These are phyloP conservation scores for Leptoteleia sp. DNA, from an alignment of 1,140 invertebrate species.

Conservation along the genomic window DNA sequence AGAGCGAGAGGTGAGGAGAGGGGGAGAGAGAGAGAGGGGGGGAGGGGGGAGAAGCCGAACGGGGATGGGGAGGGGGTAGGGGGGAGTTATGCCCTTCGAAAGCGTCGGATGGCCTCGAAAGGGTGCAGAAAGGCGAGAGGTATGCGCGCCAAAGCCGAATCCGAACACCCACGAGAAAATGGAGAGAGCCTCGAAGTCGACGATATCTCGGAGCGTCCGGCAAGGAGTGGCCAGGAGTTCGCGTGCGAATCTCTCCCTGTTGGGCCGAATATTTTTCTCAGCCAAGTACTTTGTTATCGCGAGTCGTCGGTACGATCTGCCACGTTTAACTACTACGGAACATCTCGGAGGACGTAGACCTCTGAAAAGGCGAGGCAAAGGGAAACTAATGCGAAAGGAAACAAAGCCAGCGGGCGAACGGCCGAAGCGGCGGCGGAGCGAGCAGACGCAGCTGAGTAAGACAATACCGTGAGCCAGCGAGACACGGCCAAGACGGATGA, in stretches of 20 bases:
- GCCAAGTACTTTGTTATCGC: conserved; percentile 60
- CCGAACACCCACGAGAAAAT: conserved; percentile 52
- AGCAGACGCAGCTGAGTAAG: conserved; percentile 47
- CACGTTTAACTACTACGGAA: conserved; percentile 56
- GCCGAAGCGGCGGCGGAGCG: conserved; percentile 13
- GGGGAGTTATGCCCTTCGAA: no score
- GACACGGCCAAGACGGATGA: conserved; percentile 54
- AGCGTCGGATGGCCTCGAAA: no score
- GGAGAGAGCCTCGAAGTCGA: conserved; percentile 24
- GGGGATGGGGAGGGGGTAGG: no score
- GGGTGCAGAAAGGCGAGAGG: conserved; percentile 11
- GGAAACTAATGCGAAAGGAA: conserved; percentile 62
- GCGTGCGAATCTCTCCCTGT: conserved; percentile 59
- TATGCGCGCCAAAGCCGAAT: conserved; percentile 17
- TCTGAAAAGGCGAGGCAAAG: conserved; percentile 50
- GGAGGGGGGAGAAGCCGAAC: no score
- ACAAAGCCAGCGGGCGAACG: conserved; percentile 51
- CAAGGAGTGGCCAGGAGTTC: conserved; percentile 60
- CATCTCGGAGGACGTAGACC: conserved; percentile 63
- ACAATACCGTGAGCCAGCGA: conserved; percentile 45
- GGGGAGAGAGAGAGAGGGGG: no score
- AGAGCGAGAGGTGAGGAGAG: no score
- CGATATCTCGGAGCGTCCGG: conserved; percentile 46
- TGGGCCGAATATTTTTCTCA: conserved; percentile 61
- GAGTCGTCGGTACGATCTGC: conserved; percentile 57